phyloP scores from a whole-genome alignment of 1,140 invertebrate genomes.

The Chionoecetes opilio region DNA sequence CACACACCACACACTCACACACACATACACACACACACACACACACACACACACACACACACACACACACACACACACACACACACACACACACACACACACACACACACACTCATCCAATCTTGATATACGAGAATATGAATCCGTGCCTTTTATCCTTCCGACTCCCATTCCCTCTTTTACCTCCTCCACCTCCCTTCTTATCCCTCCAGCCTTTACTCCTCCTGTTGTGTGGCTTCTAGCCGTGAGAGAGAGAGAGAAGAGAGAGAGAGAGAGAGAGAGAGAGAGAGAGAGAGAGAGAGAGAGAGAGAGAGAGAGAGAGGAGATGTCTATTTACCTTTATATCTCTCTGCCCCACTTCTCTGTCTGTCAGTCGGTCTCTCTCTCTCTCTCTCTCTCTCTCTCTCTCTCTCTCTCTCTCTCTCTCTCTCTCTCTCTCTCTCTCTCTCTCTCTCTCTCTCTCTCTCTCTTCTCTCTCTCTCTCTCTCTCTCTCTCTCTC shows the following conservation, averaged over 20 bases:
- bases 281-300: no score
- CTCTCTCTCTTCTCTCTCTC: background rate
- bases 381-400: background rate
- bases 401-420: background rate
- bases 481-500: no score
- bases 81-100: slow-evolving; percentile 51
- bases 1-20: background rate
- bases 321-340: no score
- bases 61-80: slow-evolving; percentile 61
- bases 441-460: background rate
- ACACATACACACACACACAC: slow-evolving; percentile 49
- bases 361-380: no score
- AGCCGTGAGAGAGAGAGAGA: no score
- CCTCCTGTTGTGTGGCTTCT: no score
- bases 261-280: no score
- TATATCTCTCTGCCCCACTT: no score
- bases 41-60: slow-evolving; percentile 45
- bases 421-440: no score
- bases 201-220: background rate
- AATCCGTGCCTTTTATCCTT: no score
- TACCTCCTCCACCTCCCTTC: background rate
- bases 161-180: background rate
- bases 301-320: no score
- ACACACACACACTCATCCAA: background rate
- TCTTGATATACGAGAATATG: no score